Conservation (phyloP, 1,140 invertebrate genomes). For the Drosophila nigrodunni region DNA sequence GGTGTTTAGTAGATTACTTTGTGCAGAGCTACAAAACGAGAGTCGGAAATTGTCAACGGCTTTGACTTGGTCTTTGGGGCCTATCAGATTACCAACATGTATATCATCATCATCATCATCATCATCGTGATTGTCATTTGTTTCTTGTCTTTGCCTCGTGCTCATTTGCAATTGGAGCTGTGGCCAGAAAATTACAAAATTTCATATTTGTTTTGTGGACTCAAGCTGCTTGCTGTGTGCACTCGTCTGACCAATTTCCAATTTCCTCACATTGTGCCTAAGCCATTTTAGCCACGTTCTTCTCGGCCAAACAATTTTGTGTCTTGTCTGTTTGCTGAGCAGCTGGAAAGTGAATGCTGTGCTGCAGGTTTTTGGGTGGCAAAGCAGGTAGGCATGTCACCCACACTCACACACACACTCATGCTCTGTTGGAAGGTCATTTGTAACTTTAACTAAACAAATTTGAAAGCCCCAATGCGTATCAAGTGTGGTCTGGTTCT, state of each 20-base stretch:
- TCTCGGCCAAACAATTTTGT: constrained; percentile 36
- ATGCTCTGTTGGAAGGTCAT: constrained; percentile 60
- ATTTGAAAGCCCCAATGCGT: constrained; percentile 75
- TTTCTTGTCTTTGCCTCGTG: neutral
- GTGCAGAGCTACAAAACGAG: constrained; percentile 5
- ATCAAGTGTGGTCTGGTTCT: constrained; percentile 75
- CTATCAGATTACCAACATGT: constrained; percentile 21
- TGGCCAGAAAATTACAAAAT: constrained; percentile 63
- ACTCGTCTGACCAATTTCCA: constrained; percentile 59
- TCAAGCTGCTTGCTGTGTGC: constrained; percentile 3
- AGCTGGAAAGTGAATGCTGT: constrained; percentile 70
- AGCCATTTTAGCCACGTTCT: constrained; percentile 9
- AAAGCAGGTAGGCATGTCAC: constrained; percentile 48
- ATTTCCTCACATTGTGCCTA: constrained; percentile 63
- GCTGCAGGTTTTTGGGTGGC: constrained; percentile 35
- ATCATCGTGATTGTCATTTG: constrained; percentile 7
- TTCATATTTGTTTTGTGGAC: constrained; percentile 63
- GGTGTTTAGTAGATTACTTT: constrained; percentile 17
- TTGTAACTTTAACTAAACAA: constrained; percentile 81
- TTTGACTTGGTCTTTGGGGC: constrained; percentile 1
- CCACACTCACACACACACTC: constrained; percentile 1
- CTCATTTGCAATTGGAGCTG: constrained; percentile 58
- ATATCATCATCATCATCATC: constrained; percentile 29
- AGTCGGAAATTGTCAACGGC: constrained; percentile 20
- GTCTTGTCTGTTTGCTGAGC: neutral